Evolutionary conservation across 2,113 vertebrate genomes (phyloP).

Genomic region (Rhagologus leucostigma): DNA sequence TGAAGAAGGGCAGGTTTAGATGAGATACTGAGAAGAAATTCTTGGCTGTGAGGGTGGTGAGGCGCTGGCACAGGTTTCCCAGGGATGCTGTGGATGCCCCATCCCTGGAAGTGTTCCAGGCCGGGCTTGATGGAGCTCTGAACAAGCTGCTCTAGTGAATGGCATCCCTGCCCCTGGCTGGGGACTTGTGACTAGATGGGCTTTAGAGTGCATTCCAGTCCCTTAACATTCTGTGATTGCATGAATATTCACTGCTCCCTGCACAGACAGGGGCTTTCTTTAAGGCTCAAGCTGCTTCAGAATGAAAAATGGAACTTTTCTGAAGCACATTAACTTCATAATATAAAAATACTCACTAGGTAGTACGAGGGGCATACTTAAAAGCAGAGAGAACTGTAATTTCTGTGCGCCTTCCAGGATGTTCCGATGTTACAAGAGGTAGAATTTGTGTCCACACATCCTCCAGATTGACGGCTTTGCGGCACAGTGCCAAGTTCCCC

Average conservation of each 20-base stretch:
- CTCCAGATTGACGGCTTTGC: background rate
- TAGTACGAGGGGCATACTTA: background rate
- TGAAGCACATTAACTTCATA: background rate
- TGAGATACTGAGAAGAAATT: no score
- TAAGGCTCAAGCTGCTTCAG: background rate
- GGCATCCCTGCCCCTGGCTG: background rate
- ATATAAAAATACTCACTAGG: fast-evolving
- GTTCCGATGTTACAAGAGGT: background rate
- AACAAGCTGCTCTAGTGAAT: background rate
- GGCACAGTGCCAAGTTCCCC: fast-evolving
- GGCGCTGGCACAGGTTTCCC: no score
- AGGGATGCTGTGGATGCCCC: background rate
- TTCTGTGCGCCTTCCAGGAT: background rate
- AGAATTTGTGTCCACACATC: background rate
- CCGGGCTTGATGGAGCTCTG: background rate
- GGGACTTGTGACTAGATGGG: background rate
- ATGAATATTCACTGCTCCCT: fast-evolving
- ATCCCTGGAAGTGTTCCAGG: background rate
- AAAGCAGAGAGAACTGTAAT: background rate
- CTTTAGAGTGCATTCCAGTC: background rate
- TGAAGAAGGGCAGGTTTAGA: background rate
- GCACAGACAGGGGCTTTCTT: fast-evolving
- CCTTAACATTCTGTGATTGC: background rate
- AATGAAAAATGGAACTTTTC: background rate
- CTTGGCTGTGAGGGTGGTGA: background rate